Base-by-base conservation (phyloP, 2,113 vertebrate genomes). In the Cepphus grylle region DNA sequence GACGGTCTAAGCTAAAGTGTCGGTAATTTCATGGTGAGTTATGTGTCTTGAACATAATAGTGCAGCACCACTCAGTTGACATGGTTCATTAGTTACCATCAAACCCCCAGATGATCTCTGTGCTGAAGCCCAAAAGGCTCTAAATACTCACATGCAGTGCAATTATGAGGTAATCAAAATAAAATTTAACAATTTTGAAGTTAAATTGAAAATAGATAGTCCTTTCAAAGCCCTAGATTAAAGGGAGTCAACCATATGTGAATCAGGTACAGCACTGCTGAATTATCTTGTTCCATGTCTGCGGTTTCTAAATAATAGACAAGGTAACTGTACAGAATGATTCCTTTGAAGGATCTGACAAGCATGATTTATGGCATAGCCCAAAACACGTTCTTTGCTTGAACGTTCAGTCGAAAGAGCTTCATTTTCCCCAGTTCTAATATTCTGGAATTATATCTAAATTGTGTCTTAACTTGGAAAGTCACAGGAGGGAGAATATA, bases 301-400 rank as follows among this genome's bases (percentile, higher is more conserved):
- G 20, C 93, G 80, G 87, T 97, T 98, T 96, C 96, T 96, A 97
- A 98, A 98, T 98, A 98, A 97, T 94, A 98, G 97, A 96, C 96
- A 98, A 97, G 95, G 96, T 97, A 97, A 94, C 93, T 88, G 73
- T 96, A 91, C 90, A 95, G 96, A 97, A 91, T 91, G 82, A 97
- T 96, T 96, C 94, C 94, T 97, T 97, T 98, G 97, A 98, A 96
- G 90, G 79, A 82, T 96, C 94, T 98, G 98, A 98, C 97, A 98
- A 97, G 91, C 79, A 86, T 98, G 98, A 98, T 98, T 97, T 98
- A 97, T 98, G 94, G 94, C 94, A 92, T 95, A 88, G 97, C 78
- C 91, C 95, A 83, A 97, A 95, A 94, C 94, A 94, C 61, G 86
- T 97, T 97, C 83, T 97, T 96, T 97, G 47, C 72, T 93, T 95